A percentile compares a stretch with the other conserved stretches of the same genome.
Conservation (phyloP, 2,888 invertebrate genomes). For the Norana najaformis region DNA sequence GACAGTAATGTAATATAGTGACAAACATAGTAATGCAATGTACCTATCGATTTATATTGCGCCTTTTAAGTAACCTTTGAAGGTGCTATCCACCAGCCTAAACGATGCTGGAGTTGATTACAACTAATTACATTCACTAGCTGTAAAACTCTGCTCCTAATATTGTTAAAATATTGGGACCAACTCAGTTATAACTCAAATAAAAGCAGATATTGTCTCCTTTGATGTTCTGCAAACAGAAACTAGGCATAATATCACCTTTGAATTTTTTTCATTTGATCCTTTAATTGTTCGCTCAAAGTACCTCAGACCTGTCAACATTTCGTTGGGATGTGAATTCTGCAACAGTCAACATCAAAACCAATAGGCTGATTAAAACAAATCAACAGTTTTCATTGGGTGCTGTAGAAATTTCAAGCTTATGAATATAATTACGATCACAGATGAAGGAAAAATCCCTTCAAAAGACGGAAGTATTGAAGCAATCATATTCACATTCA, state of each 20-base stretch:
- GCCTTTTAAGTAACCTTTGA: too few species aligned
- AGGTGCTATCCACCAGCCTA: neutral
- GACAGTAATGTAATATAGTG: too few species aligned
- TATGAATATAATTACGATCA: neutral
- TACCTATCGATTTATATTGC: too few species aligned
- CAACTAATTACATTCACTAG: neutral
- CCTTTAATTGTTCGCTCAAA: constrained; percentile 63
- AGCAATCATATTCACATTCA: neutral
- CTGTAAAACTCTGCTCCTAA: neutral
- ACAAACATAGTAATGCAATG: too few species aligned
- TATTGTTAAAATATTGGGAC: neutral
- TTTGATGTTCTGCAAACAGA: neutral
- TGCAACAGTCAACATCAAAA: constrained; percentile 46
- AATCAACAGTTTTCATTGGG: too few species aligned
- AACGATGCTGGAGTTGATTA: neutral
- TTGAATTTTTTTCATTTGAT: constrained; percentile 36
- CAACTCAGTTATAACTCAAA: neutral
- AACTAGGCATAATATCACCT: constrained; percentile 32
- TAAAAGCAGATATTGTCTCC: neutral
- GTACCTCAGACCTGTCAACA: constrained; percentile 67
- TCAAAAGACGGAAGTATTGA: neutral
- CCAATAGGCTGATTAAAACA: neutral
- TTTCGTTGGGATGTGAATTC: constrained; percentile 67
- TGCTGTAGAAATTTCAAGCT: too few species aligned
- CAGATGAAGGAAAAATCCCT: neutral